Base-by-base conservation (phyloP, 2,113 vertebrate genomes). In the Leuciscus idus region DNA sequence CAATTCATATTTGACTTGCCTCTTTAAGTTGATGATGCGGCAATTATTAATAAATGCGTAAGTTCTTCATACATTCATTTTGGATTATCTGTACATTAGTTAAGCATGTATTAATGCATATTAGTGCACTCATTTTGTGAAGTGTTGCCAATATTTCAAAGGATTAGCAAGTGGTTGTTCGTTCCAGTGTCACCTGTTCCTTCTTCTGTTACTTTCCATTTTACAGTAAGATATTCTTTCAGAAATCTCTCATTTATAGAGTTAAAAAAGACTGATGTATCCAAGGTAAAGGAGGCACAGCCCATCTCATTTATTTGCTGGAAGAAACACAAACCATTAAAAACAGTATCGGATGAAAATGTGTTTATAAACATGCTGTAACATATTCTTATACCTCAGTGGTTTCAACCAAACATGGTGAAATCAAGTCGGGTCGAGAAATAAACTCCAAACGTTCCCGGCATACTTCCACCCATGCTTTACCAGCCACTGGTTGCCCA, bases 401-500 rank as follows among this genome's bases (percentile, higher is more conserved):
- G 6, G 84, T 86, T 79, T 87, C 68, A 76, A 13, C 78, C 62
- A 88, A 2, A 78, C 93, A 93, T 0, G 88, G 87, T 1, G 76
- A 1, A 1, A 1, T 19, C 8, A 87, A 0, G 0, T 59, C 57
- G 1, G 4, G 26, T 21, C 3, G 8, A 57, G 28, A 4, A 80
- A 0, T 0, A 21, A 0, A 0, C 0, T 0, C 0, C 0, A 5
- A 0, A 8, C 80, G 0, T 19, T 85, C 85, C 86, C 91, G 87
- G 55, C 92, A 94, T 33, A 92, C 2, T 8, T 82, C 3, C 1
- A 93, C 1, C 0, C 10, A 30, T 6, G 88, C 76, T 59, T 9
- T 87, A n/a, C 92, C 94, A 43, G 93, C 90, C 4, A 95, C 93
- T 66, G 94, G 91, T 83, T 95, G 93, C 52, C 91, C 90, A 33